Evolutionary conservation across 2,797 vertebrate genomes (phyloP).

Genomic region (Tapera naevia): DNA sequence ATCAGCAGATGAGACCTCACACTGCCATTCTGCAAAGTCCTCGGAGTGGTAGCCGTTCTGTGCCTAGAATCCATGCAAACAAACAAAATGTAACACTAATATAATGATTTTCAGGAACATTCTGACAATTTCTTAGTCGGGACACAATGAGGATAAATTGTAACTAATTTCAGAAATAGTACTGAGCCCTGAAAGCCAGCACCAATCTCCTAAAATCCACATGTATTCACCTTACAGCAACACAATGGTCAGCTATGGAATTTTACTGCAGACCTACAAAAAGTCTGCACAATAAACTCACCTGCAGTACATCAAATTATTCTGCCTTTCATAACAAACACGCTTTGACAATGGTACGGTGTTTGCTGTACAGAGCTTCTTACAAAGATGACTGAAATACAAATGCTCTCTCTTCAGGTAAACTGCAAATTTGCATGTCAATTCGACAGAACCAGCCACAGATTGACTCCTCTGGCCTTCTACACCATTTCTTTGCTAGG

Average conservation of each 20-base stretch:
- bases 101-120: neutral
- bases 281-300: neutral
- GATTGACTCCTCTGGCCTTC: neutral
- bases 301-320: neutral
- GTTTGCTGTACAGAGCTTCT: neutral
- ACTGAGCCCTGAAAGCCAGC: neutral
- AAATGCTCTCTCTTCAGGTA: neutral
- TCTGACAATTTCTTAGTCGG: neutral
- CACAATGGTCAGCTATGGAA: fast-evolving
- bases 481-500: neutral
- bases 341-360: fast-evolving
- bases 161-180: neutral
- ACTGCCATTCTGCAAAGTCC: neutral
- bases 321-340: neutral
- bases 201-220: neutral
- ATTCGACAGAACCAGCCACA: neutral
- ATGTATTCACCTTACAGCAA: neutral
- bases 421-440: conserved; percentile 4
- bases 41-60: neutral
- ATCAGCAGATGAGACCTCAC: neutral
- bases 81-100: neutral
- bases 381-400: neutral
- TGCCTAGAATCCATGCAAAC: neutral
- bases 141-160: neutral
- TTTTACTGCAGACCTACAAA: neutral